phyloP scores from a whole-genome alignment of 2,797 vertebrate genomes.

The Muscicapa comitata region DNA sequence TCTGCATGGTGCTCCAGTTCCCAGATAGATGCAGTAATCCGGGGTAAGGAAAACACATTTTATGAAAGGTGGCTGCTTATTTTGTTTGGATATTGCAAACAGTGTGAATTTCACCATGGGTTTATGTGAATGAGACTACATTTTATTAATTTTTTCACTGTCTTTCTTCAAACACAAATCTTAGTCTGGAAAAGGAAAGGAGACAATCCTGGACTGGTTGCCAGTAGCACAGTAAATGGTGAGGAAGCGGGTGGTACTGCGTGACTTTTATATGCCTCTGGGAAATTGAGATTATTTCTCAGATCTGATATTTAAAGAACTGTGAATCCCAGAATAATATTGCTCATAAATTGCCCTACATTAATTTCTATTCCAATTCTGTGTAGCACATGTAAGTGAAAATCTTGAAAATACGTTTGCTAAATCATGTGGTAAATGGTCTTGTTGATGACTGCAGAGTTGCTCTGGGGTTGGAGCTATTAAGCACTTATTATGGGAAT shows the following conservation, averaged over 20 bases:
- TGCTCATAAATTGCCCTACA: slow-evolving; percentile 11
- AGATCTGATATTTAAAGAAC: not conserved
- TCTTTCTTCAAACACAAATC: not conserved
- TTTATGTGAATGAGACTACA: not conserved
- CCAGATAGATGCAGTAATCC: not conserved
- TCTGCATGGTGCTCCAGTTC: not conserved
- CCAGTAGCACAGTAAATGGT: not conserved
- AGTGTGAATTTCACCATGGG: not conserved
- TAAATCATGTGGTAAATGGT: slow-evolving; percentile 80
- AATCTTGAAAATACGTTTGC: slow-evolving; percentile 74
- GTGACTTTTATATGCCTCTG: not conserved
- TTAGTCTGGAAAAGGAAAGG: not conserved
- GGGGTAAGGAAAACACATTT: not conserved
- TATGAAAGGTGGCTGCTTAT: not conserved
- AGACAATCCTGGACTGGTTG: not conserved
- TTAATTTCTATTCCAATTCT: slow-evolving; percentile 57
- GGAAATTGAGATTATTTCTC: not conserved
- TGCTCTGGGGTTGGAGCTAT: slow-evolving; percentile 73
- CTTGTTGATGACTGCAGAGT: slow-evolving; percentile 76
- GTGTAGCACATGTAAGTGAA: slow-evolving; percentile 57
- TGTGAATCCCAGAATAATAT: not conserved
- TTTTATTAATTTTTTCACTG: not conserved
- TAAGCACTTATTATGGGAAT: slow-evolving; percentile 77
- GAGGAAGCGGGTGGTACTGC: not conserved
- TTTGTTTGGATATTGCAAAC: not conserved